Evolutionary conservation across 1,140 invertebrate species (phyloP).

Genomic region (Macrobrachium nipponense): DNA sequence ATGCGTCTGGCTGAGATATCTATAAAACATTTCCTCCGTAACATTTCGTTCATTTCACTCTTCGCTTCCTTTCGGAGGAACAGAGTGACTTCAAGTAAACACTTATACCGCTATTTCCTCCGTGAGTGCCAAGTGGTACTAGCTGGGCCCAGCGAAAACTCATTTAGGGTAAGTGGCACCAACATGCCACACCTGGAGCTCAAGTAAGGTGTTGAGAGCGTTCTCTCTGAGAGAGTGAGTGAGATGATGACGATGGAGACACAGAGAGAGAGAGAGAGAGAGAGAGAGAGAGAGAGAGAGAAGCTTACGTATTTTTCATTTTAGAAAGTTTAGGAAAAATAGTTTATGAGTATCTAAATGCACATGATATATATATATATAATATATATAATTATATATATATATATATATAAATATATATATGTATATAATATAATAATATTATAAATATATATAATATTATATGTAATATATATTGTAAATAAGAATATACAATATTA

Average conservation of each 20-base stretch:
- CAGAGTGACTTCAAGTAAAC: background rate
- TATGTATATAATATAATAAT: constrained; percentile 29
- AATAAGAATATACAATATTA: no score
- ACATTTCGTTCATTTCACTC: background rate
- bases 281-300: constrained; percentile 18
- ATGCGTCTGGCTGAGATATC: no score
- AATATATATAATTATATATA: constrained; percentile 14
- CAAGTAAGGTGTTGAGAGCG: background rate
- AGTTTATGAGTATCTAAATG: background rate
- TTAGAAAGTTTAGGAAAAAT: background rate
- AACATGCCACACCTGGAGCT: no score
- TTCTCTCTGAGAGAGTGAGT: background rate
- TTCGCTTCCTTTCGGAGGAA: background rate
- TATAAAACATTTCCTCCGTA: background rate
- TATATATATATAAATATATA: constrained; percentile 28
- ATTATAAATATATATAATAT: background rate
- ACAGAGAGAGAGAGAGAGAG: constrained; percentile 4
- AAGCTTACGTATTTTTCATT: background rate
- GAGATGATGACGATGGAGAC: background rate
- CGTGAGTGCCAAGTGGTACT: no score
- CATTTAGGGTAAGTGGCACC: no score
- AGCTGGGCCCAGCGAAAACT: no score
- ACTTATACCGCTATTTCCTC: background rate
- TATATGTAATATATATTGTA: background rate
- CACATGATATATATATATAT: background rate